A percentile compares a stretch with the other conserved stretches of the same genome.
Conservation (phyloP, 1,140 invertebrate genomes). For the Drosophila cardini region DNA sequence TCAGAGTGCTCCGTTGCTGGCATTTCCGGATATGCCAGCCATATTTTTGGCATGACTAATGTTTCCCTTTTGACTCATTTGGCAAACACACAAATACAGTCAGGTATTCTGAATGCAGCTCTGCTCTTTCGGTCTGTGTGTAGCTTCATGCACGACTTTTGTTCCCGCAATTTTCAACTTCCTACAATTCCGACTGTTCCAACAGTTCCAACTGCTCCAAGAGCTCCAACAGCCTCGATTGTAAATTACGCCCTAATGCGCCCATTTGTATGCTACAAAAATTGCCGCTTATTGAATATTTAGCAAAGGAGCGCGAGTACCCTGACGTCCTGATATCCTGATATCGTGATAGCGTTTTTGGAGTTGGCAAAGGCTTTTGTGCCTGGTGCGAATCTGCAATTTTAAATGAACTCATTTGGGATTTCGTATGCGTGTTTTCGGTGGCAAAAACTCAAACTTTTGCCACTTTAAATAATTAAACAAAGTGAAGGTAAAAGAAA, state of each 20-base stretch:
- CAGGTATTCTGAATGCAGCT: slow-evolving; percentile 24
- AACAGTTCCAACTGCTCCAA: no score
- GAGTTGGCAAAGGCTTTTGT: neutral
- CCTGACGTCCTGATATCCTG: slow-evolving; percentile 1
- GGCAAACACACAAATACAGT: slow-evolving; percentile 37
- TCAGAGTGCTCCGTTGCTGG: neutral
- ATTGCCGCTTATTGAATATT: slow-evolving; percentile 83
- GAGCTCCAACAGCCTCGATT: slow-evolving; percentile 59
- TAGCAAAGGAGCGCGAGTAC: slow-evolving; percentile 56
- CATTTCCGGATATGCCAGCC: slow-evolving; percentile 21
- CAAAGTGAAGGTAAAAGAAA: slow-evolving; percentile 20
- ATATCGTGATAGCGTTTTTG: slow-evolving; percentile 6
- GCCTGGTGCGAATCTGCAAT: slow-evolving; percentile 15
- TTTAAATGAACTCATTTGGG: slow-evolving; percentile 80
- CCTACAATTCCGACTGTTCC: neutral
- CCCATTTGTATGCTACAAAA: slow-evolving; percentile 83
- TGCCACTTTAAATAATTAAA: slow-evolving; percentile 81
- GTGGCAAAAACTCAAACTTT: slow-evolving; percentile 43
- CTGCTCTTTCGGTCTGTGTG: slow-evolving; percentile 25
- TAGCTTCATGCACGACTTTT: slow-evolving; percentile 20
- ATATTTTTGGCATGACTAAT: slow-evolving; percentile 71
- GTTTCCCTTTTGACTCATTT: slow-evolving; percentile 83
- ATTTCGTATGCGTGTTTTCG: slow-evolving; percentile 70
- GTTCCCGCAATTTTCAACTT: neutral
- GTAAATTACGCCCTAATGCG: slow-evolving; percentile 82